Evolutionary conservation across 2,888 invertebrate species (phyloP), one percentile per base, ranked within the genome.

Genomic region (Lepidochrysops patricia): DNA sequence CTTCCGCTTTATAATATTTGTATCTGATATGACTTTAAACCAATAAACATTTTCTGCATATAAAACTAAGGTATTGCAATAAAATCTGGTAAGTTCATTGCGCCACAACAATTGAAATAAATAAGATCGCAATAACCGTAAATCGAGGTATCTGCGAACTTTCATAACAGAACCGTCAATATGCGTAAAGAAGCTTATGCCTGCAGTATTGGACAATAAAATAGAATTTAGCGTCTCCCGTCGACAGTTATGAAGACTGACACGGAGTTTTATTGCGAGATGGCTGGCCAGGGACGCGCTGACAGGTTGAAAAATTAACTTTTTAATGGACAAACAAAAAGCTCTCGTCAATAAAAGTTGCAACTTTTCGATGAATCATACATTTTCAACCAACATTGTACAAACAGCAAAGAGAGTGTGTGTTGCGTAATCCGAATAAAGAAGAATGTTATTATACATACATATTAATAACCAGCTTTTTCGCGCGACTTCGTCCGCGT

Each of bases 151-250:
- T 34, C n/a, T 34, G 34, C 34, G 23, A 43, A 9, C 43, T 43
- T 9, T 43, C 19, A 43, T 43, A 43, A 43, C 43, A 23, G 43
- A 12, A 43, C 19, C 19, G 43, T 43, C 43, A 43, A 43, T 43
- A 43, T 43, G 43, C 43, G 19, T 43, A 43, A 43, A 43, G 43
- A 43, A 43, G 43, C 43, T 49, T 74, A 43, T 43, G 43, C 19
- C 43, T 43, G 43, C 43, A 43, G 77, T 72, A 73, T 73, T 74
- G 72, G 73, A 77, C 72, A 73, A 72, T 74, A 69, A 74, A 82
- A 80, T 80, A 67, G 70, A 76, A 79, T 78, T 79, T 75, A 73
- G 72, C 73, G 71, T 71, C 71, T 69, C 64, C 64, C 67, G 63
- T 64, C 62, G 67, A 65, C 68, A 65, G 67, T 72, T 72, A 76